Evolutionary conservation across 2,888 invertebrate genomes (phyloP), one percentile per base, ranked within the genome.

Genomic region (Oxyscelio sp.): DNA sequence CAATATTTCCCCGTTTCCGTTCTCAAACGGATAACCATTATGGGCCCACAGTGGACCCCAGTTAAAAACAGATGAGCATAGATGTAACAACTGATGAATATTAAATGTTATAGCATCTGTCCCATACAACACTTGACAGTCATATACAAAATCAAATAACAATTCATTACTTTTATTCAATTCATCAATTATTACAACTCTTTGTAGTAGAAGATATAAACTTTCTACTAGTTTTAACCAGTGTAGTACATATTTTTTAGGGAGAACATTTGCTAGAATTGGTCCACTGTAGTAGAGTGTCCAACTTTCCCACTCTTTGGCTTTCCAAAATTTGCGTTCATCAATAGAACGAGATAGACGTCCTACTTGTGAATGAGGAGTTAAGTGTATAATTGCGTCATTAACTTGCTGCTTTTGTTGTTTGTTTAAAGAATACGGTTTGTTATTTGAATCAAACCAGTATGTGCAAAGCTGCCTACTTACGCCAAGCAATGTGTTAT

Each of bases 11-110:
- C 48, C 48, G 15, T 48, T 48, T n/a, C 19, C 48, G 15, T 9
- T 48, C 15, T 48, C 48, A 48, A 50, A 43, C 15, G 43, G 43
- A 17, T 43, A 43, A 5, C 45, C 45, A 48, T 48, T 48, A 48
- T 48, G 45, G 6, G 9, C 19, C 45, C 45, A 48, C 11, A 48
- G 6, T 8, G 45, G 45, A 19, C 45, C 45, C 45, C 52, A 52
- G 24, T 52, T 24, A n/a, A 24, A 52, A 2, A 52, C 52, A 2
- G 24, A 52, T 13, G 24, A 13, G 13, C n/a, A 1, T 17, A 52
- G 6, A 52, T 52, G 52, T 13, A 52, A 24, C 15, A 24, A 24
- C 13, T 24, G 52, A 27, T 52, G 52, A 15, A 52, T 6, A n/a
- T 52, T 52, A 27, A 24, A 52, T 13, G 24, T 13, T 24, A 52